phyloP scores from a whole-genome alignment of 2,113 vertebrate genomes.

The Prunella himalayana region DNA sequence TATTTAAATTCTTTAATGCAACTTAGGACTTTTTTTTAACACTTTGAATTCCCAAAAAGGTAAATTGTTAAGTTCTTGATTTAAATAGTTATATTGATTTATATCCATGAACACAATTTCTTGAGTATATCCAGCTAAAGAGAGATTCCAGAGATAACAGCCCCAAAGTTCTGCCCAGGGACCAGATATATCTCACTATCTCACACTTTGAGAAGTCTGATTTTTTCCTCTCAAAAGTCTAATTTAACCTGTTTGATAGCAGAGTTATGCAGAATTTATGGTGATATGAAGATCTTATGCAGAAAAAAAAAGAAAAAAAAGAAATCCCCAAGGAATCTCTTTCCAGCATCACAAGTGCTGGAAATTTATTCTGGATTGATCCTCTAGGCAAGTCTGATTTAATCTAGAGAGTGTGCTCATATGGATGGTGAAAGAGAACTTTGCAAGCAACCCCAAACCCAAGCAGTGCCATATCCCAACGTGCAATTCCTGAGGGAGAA shows the following conservation, averaged over 20 bases:
- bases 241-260: not conserved
- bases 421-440: not conserved
- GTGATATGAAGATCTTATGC: not conserved
- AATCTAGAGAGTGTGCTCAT: not conserved
- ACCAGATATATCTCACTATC: not conserved
- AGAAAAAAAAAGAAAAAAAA: not conserved
- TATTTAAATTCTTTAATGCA: not conserved
- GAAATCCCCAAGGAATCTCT: not conserved
- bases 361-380: not conserved
- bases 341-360: not conserved
- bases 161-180: not conserved
- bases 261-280: not conserved
- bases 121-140: not conserved
- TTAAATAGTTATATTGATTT: not conserved
- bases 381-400: not conserved
- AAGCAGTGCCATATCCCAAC: not conserved
- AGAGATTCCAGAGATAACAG: not conserved
- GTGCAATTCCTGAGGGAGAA: not conserved
- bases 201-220: not conserved
- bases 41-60: not conserved
- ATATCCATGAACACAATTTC: not conserved
- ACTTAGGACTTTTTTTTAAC: not conserved
- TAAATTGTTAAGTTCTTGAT: not conserved
- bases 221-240: not conserved
- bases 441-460: not conserved